Base-by-base conservation (phyloP, 2,113 vertebrate genomes). In the Cheirogaleus medius region DNA sequence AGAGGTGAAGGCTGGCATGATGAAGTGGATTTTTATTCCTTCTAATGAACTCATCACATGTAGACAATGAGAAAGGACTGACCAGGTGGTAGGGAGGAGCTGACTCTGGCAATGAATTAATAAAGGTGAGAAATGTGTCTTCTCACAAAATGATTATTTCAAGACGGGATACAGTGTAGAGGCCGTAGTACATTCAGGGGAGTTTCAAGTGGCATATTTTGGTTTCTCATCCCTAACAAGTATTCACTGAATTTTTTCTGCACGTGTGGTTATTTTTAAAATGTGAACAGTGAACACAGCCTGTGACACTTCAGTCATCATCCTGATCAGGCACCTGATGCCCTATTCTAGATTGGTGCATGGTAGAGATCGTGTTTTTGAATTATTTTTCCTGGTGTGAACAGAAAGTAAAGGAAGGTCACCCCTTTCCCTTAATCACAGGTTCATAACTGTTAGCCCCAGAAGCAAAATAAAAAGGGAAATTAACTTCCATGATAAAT, bases 401-500 rank as follows among this genome's bases (percentile, higher is more conserved):
- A 54, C n/a, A 78, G 27, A 90, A 29, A 87, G 42, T 3, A 95
- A 69, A 90, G 34, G 25, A 32, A 83, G 56, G 27, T 63, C 6
- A 13, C 37, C 18, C 11, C 60, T 54, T 52, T 88, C 44, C 37
- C 29, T 78, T 47, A 88, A 83, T 71, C 85, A 83, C 23, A 91
- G 49, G 60, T 77, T 95, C 94, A 73, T 86, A 89, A 90, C 63
- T 66, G 58, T 74, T 71, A 93, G 64, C 73, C 47, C 8, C 27
- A 89, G 71, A 97, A 96, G 89, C 32, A 64, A 96, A 87, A 73
- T n/a, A 86, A 73, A 95, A 91, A 93, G 47, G 88, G 90, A 92
- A 92, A 98, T 92, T 66, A 95, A 95, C 76, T 90, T 94, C 95
- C 54, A 82, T 37, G 52, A 92, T 85, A 94, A 96, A 94, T 95